Evolutionary conservation across 2,113 vertebrate species (phyloP).

Genomic region (Aldabrachelys gigantea): DNA sequence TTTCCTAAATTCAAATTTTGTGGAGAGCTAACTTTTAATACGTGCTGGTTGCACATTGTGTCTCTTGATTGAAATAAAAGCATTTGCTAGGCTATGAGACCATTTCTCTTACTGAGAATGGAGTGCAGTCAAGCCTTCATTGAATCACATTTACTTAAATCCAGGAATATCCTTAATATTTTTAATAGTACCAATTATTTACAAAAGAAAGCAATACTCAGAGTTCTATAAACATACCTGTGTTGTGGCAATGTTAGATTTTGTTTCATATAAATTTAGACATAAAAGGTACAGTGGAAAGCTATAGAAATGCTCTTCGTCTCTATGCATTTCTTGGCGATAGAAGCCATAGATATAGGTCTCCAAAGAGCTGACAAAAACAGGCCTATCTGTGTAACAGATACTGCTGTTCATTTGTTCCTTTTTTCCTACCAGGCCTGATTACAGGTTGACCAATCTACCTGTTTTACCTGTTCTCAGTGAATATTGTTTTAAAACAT

Average conservation of each 20-base stretch:
- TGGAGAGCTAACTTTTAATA: background rate
- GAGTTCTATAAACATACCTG: background rate
- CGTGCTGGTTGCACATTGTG: background rate
- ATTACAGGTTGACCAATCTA: background rate
- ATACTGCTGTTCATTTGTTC: background rate
- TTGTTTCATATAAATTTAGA: background rate
- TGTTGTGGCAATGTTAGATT: background rate
- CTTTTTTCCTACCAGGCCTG: background rate
- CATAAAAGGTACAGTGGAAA: background rate
- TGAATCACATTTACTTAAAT: background rate
- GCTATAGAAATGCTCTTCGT: background rate
- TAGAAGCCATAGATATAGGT: background rate
- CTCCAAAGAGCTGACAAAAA: too few species aligned
- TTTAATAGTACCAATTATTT: background rate
- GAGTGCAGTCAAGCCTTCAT: background rate
- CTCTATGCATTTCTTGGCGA: background rate
- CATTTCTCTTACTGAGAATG: background rate
- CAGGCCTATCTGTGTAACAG: fast-evolving
- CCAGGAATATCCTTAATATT: background rate
- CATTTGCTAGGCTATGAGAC: background rate
- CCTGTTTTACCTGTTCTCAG: background rate
- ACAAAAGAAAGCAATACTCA: background rate
- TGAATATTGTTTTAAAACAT: slow-evolving; percentile 43
- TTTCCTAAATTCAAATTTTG: slow-evolving; percentile 2
- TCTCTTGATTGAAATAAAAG: background rate